These are phyloP conservation scores for Neuroscelio doddi DNA, from an alignment of 2,888 invertebrate species.

Conservation along the genomic window DNA sequence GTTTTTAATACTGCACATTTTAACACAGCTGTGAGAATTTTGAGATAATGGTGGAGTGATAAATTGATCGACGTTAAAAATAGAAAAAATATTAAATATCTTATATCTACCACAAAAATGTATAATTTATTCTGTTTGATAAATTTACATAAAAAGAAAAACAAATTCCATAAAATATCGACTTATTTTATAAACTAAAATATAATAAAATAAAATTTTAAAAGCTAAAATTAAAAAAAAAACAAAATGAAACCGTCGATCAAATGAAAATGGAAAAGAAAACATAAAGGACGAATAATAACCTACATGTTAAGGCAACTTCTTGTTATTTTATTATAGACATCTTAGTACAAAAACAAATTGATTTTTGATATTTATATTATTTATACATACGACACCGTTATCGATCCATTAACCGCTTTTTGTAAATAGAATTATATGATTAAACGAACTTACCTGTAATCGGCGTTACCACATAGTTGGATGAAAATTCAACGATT, in stretches of 20 bases:
- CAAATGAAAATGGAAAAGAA: constrained; percentile 14
- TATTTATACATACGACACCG: constrained; percentile 52
- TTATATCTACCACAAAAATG: not conserved
- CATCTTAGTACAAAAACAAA: constrained; percentile 57
- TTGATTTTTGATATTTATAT: constrained; percentile 62
- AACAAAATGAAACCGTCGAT: constrained; percentile 11
- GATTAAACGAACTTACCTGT: no score
- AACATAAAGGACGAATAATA: constrained; percentile 40
- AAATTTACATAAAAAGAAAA: no score
- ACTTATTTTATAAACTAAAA: not conserved
- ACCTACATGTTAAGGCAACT: constrained; percentile 17
- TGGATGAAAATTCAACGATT: no score
- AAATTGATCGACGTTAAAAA: constrained; percentile 6
- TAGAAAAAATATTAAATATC: not conserved
- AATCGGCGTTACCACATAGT: no score
- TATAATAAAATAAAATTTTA: not conserved
- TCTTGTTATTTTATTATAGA: constrained; percentile 53
- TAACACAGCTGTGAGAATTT: constrained; percentile 5
- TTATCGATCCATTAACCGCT: constrained; percentile 47
- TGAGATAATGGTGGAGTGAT: not conserved
- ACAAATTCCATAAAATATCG: no score
- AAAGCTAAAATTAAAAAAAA: not conserved
- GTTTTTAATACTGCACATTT: constrained; percentile 9
- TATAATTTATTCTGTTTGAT: no score
- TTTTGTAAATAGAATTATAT: constrained; percentile 39